These are phyloP conservation scores for Hymenopus coronatus DNA, from an alignment of 2,888 invertebrate species.

Conservation along the genomic window DNA sequence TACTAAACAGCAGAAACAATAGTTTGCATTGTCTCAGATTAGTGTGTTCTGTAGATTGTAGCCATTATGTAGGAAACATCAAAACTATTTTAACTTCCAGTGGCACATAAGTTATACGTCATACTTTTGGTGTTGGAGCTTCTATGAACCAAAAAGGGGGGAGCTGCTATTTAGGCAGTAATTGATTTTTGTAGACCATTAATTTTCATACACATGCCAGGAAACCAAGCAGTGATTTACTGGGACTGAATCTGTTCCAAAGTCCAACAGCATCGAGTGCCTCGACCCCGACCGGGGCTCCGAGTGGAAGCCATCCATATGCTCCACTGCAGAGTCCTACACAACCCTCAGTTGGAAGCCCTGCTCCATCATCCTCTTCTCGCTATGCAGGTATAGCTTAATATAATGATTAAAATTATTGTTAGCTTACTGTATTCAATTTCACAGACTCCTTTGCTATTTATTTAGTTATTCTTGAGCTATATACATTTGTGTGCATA, in stretches of 20 bases:
- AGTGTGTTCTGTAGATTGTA: too few relatives aligned
- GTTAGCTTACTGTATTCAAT: background rate
- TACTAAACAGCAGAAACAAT: too few relatives aligned
- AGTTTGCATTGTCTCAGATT: too few relatives aligned
- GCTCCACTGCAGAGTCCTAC: constrained; percentile 74
- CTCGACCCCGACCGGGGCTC: constrained; percentile 60
- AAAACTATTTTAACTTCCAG: background rate
- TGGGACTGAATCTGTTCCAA: constrained; percentile 73
- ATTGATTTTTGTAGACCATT: background rate
- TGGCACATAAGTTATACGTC: background rate
- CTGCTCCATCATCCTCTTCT: constrained; percentile 56
- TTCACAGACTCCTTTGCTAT: background rate
- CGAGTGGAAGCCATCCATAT: constrained; percentile 69
- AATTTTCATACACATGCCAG: constrained; percentile 33
- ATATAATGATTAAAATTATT: background rate
- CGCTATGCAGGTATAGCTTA: constrained; percentile 37
- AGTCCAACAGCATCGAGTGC: constrained; percentile 83
- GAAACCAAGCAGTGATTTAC: constrained; percentile 70
- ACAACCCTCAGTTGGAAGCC: constrained; percentile 41
- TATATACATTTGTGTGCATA: background rate
- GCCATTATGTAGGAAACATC: background rate
- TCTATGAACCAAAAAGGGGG: background rate
- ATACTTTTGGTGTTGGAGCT: background rate
- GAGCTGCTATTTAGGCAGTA: background rate
- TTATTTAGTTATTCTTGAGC: background rate